phyloP scores from a whole-genome alignment of 2,797 vertebrate species.

The Dryobates pubescens region DNA sequence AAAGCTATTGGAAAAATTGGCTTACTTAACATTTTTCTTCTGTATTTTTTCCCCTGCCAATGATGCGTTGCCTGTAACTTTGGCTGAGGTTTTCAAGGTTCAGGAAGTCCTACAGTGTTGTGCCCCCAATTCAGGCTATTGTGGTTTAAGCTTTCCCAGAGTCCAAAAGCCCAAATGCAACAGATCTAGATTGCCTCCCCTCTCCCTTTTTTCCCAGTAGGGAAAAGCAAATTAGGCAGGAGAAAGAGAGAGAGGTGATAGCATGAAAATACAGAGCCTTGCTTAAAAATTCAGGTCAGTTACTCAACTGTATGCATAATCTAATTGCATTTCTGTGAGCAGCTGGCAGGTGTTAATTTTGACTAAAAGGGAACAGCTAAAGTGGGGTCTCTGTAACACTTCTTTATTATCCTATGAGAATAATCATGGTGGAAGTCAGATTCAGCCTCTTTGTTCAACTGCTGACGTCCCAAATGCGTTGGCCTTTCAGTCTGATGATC shows the following conservation, averaged over 20 bases:
- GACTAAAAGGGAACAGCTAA: background rate
- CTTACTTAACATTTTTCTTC: background rate
- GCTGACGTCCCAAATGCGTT: background rate
- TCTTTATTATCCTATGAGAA: background rate
- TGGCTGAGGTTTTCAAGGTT: background rate
- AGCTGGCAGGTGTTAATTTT: background rate
- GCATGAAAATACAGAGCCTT: background rate
- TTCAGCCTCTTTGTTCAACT: background rate
- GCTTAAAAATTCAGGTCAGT: background rate
- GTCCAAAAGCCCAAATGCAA: too few species aligned
- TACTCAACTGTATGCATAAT: background rate
- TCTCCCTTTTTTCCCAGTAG: too few species aligned
- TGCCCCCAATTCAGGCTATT: too few species aligned
- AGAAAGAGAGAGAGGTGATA: too few species aligned
- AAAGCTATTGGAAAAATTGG: background rate
- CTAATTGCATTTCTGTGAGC: background rate
- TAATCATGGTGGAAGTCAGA: background rate
- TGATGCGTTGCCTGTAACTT: background rate
- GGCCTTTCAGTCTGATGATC: conserved; percentile 91
- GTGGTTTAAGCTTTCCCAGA: too few species aligned
- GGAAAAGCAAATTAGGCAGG: too few species aligned
- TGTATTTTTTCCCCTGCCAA: background rate
- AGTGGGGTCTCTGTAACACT: background rate
- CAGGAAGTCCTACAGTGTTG: background rate
- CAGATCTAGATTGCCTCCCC: too few species aligned